A percentile compares a stretch with the other conserved stretches of the same genome.
phyloP scores from a whole-genome alignment of 2,113 vertebrate species.

The Columbina picui region DNA sequence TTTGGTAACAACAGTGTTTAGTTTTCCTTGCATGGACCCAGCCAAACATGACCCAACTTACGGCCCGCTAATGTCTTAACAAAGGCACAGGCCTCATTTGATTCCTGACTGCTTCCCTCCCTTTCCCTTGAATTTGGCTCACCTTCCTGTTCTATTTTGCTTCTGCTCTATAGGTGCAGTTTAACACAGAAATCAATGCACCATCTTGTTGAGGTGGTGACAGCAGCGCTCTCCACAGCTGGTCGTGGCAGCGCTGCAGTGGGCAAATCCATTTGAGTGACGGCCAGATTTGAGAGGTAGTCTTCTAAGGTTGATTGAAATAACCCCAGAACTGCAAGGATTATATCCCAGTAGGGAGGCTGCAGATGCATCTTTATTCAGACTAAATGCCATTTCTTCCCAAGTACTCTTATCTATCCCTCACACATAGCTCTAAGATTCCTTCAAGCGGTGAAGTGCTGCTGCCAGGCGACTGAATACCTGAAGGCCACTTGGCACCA shows the following conservation, averaged over 20 bases:
- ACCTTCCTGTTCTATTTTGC: neutral
- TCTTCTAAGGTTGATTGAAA: slow-evolving; percentile 50
- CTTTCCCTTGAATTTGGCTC: neutral
- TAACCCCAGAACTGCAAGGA: slow-evolving; percentile 18
- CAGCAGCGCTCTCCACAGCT: neutral
- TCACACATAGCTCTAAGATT: slow-evolving; percentile 37
- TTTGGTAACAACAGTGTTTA: neutral
- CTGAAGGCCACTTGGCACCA: slow-evolving; percentile 10
- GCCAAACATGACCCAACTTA: neutral
- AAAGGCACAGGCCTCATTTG: neutral
- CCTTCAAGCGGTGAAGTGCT: slow-evolving; percentile 14
- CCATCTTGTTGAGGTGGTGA: neutral
- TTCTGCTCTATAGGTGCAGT: neutral
- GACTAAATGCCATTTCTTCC: slow-evolving; percentile 36
- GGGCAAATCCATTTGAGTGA: slow-evolving; percentile 13
- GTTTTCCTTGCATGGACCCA: neutral
- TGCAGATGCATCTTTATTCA: slow-evolving; percentile 26
- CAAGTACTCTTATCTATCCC: slow-evolving; percentile 53
- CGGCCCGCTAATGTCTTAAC: neutral
- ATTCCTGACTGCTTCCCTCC: neutral
- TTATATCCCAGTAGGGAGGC: slow-evolving; percentile 31
- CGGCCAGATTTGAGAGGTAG: neutral
- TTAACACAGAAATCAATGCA: neutral
- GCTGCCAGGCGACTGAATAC: slow-evolving; percentile 2
- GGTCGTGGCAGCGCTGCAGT: neutral